Conservation (phyloP, 2,797 vertebrate species). For the Taenioides sp. region DNA sequence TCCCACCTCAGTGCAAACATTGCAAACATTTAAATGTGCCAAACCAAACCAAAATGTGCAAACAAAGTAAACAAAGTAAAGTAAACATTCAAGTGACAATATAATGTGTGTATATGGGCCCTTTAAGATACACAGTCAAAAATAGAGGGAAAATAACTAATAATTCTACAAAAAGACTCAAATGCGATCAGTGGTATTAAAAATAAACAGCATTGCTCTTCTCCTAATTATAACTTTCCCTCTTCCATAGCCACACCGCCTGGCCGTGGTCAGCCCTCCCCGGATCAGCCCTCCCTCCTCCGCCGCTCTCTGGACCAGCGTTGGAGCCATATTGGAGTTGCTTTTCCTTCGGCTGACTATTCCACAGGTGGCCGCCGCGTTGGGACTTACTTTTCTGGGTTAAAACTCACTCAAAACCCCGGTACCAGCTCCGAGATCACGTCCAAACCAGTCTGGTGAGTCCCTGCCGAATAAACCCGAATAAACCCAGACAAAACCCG, state of each 20-base stretch:
- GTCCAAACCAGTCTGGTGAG: conserved; percentile 47
- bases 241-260: too few species aligned
- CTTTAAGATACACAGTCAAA: too few species aligned
- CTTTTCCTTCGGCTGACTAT: conserved; percentile 34
- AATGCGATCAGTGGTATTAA: too few species aligned
- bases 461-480: conserved; percentile 6
- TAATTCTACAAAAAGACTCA: too few species aligned
- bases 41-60: too few species aligned
- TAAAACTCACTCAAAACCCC: conserved; percentile 21
- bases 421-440: conserved; percentile 28
- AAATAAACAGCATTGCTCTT: neutral
- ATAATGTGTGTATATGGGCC: too few species aligned
- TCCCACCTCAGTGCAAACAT: too few species aligned
- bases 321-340: conserved; percentile 70
- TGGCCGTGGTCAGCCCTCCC: neutral
- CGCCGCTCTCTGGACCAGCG: conserved; percentile 19
- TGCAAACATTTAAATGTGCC: too few species aligned
- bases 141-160: too few species aligned
- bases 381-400: conserved; percentile 27
- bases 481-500: conserved; percentile 14
- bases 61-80: too few species aligned
- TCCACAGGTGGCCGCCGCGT: conserved; percentile 15
- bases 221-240: neutral
- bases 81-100: too few species aligned
- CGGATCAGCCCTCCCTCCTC: neutral